phyloP scores from a whole-genome alignment of 2,888 invertebrate species.

The Plebejus melissa region DNA sequence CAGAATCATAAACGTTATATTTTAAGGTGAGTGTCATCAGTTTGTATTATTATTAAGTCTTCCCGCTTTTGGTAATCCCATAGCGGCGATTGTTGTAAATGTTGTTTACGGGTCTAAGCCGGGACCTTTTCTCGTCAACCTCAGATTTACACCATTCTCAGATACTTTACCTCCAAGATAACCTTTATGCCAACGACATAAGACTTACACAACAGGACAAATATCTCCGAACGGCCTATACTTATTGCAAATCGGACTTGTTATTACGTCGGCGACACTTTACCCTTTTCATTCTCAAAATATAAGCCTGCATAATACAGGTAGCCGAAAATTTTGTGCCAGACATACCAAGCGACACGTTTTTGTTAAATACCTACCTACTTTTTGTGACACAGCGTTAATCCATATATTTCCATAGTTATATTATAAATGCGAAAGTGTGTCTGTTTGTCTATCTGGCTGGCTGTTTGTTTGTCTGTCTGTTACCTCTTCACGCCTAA shows the following conservation, averaged over 20 bases:
- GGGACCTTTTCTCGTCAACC: slow-evolving; percentile 13
- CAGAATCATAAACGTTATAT: too few species aligned
- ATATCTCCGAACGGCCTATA: not conserved
- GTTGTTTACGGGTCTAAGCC: slow-evolving; percentile 20
- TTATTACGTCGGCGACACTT: slow-evolving; percentile 6
- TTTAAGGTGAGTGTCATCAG: not conserved
- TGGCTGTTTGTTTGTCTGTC: too few species aligned
- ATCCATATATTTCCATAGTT: too few species aligned
- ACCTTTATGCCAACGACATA: not conserved
- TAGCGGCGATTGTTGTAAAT: slow-evolving; percentile 10
- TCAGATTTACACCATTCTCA: not conserved
- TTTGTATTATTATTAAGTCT: slow-evolving; percentile 2
- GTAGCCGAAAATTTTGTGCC: not conserved
- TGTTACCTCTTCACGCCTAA: too few species aligned
- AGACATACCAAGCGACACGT: not conserved
- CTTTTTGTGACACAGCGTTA: too few species aligned
- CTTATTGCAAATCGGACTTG: slow-evolving; percentile 4
- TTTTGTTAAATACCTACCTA: too few species aligned
- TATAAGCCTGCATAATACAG: not conserved
- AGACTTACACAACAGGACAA: not conserved
- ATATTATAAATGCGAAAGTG: too few species aligned
- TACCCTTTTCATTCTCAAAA: slow-evolving; percentile 1
- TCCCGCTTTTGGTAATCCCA: slow-evolving; percentile 16
- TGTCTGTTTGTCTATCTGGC: too few species aligned
- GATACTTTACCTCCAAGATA: not conserved